Base-by-base conservation (phyloP, 2,888 invertebrate genomes). In the Cataglyphis rosenhaueri region DNA sequence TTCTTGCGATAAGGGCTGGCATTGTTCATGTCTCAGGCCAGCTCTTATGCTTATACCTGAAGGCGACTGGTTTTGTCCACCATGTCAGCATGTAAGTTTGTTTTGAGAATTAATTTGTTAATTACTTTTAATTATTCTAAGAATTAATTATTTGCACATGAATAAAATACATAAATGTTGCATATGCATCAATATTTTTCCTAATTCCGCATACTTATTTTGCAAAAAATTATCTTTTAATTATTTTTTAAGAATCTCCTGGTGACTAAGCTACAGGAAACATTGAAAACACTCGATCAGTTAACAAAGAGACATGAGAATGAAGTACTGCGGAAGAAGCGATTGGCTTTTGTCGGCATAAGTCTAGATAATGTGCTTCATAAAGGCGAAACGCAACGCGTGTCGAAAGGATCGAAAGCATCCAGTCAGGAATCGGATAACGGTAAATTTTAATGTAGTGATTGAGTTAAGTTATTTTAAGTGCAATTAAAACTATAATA, bases 11-110 rank as follows among this genome's bases (percentile, higher is more conserved):
- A 96, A 96, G 85, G 99, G 99, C n/a, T 99, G 98, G 97, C 99
- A 99, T 95, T 99, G 98, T 85, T 98, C 98, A 62, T 99, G 99
- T 93, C 96, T 99, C 57, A 96, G 98, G 85, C 99, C 99, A 0
- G 97, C 98, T 83, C 96, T 99, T 61, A 97, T 99, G 95, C 96
- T 98, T 44, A 98, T 99, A 91, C 99, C 99, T 0, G 98, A 99
- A 93, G 99, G 99, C 0, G 98, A 99, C 94, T 99, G 99, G 99
- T 98, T 96, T 95, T 99, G 99, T 95, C 99, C 99, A 48, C 98
- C 98, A 0, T 99, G 99, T 95, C 98, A 98, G 94, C 99, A 99
- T 95, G 98, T 98, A 92, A 96, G 97, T 95, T 64, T 57, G 32
- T 82, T 8, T 75, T 29, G 29, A 29, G 29, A 29, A 29, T 29